A percentile compares a stretch with the other conserved stretches of the same genome.
These are phyloP conservation scores for Ceriagrion tenellum DNA, from an alignment of 2,888 invertebrate species.

Conservation along the genomic window DNA sequence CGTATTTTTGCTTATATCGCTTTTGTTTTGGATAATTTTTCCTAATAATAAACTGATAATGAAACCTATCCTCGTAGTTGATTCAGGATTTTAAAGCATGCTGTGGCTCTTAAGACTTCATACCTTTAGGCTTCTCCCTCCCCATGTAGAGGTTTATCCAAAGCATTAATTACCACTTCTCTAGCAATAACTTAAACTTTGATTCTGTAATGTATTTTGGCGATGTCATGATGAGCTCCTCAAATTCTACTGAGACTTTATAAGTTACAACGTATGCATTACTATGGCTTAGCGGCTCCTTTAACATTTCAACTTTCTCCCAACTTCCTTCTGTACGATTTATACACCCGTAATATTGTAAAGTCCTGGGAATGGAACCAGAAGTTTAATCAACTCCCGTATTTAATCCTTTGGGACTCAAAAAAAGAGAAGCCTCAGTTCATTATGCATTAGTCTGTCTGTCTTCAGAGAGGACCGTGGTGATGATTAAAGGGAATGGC, in stretches of 20 bases:
- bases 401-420: not conserved
- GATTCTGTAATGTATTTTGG: not conserved
- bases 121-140: too few species aligned
- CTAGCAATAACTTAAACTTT: too few species aligned
- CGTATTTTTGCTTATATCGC: too few species aligned
- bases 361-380: not conserved
- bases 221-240: not conserved
- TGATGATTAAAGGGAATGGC: not conserved
- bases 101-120: too few species aligned
- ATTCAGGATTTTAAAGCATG: too few species aligned
- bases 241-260: not conserved
- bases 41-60: too few species aligned
- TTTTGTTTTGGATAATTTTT: too few species aligned
- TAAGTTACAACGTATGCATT: not conserved
- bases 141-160: too few species aligned
- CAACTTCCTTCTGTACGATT: not conserved
- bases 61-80: too few species aligned
- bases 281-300: not conserved
- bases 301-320: not conserved
- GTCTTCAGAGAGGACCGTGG: not conserved
- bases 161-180: too few species aligned
- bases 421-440: not conserved
- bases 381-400: constrained; percentile 1
- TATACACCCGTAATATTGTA: not conserved
- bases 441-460: not conserved